These are phyloP conservation scores for Candidula unifasciata DNA, from an alignment of 2,888 invertebrate species.

Conservation along the genomic window DNA sequence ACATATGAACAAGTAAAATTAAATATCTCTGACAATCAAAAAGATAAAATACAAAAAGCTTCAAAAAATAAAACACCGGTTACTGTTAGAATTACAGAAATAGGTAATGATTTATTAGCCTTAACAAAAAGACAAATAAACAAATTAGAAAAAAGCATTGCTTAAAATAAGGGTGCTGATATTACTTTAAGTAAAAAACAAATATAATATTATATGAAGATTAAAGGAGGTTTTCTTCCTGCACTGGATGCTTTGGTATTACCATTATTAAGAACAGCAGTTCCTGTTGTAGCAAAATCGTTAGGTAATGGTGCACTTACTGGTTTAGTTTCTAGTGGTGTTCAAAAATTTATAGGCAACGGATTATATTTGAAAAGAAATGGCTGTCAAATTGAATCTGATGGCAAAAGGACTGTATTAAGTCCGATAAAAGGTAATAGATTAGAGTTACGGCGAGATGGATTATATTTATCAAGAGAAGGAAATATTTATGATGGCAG, in stretches of 20 bases:
- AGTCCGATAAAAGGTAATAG: background rate
- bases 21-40: conserved; percentile 11
- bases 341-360: background rate
- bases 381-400: conserved; percentile 1
- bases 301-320: conserved; percentile 43
- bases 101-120: conserved; percentile 21
- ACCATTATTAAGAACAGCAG: conserved; percentile 41
- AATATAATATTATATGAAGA: conserved; percentile 47
- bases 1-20: background rate
- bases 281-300: conserved; percentile 29
- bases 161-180: conserved; percentile 13
- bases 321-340: background rate
- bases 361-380: conserved; percentile 1
- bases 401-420: background rate
- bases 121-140: conserved; percentile 39
- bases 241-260: conserved; percentile 37
- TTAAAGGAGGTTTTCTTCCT: conserved; percentile 53
- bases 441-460: background rate
- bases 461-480: conserved; percentile 11
- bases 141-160: conserved; percentile 46
- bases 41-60: conserved; percentile 10
- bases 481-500: background rate
- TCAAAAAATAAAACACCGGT: conserved; percentile 32
- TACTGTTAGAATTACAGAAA: conserved; percentile 37
- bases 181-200: conserved; percentile 45